These are phyloP conservation scores for Coendou prehensilis DNA, from an alignment of 2,797 vertebrate genomes.

Conservation along the genomic window DNA sequence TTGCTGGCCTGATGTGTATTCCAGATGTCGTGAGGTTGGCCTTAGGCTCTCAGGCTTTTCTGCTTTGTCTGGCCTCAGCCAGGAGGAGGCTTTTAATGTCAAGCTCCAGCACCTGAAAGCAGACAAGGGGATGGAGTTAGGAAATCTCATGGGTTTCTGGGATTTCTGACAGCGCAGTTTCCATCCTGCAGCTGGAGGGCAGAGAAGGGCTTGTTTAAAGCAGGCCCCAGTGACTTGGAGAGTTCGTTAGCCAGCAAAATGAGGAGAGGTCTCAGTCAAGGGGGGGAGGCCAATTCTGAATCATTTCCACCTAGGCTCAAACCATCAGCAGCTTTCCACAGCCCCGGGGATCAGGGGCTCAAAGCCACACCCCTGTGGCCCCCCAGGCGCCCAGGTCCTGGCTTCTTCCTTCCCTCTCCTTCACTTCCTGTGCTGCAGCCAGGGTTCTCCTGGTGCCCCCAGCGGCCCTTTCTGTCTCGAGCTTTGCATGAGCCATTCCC, in stretches of 20 bases:
- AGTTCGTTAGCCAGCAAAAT: background rate
- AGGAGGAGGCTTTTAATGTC: background rate
- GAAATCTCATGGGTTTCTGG: background rate
- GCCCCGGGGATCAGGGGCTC: background rate
- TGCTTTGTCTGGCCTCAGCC: background rate
- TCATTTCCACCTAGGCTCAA: background rate
- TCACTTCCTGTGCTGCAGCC: background rate
- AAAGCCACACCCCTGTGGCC: background rate
- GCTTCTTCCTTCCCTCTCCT: background rate
- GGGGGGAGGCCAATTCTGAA: background rate
- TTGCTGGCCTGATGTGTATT: background rate
- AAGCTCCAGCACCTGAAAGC: background rate
- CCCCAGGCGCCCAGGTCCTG: background rate
- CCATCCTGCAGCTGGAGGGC: background rate
- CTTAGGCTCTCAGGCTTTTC: background rate
- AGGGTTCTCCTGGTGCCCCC: background rate
- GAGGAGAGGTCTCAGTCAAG: background rate
- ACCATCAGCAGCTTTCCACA: background rate
- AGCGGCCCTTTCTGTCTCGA: background rate
- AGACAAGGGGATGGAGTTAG: background rate
- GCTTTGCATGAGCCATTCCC: background rate
- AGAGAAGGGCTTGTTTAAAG: background rate
- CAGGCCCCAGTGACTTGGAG: background rate
- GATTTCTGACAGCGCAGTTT: slow-evolving; percentile 4
- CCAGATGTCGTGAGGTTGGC: background rate